A percentile compares a stretch with the other conserved stretches of the same genome.
Evolutionary conservation across 1,140 invertebrate species (phyloP).

Genomic region (Drosophila mayri): DNA sequence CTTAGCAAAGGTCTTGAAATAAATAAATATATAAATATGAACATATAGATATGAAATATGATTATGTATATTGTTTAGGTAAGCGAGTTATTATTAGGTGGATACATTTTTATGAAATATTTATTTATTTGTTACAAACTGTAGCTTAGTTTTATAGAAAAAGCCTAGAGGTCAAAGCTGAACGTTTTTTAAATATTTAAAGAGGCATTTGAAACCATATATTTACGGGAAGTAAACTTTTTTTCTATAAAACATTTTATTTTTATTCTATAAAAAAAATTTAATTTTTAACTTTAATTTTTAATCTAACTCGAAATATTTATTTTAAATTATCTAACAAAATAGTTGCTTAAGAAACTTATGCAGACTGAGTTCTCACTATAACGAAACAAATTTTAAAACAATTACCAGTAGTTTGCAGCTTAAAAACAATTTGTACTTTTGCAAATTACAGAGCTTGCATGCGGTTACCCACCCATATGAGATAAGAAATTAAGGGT

Average conservation of each 20-base stretch:
- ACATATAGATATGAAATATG: no score
- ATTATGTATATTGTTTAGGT: neutral
- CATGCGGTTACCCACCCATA: conserved; percentile 3
- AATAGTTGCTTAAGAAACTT: neutral
- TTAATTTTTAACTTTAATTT: no score
- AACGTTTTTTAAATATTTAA: no score
- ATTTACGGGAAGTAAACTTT: no score
- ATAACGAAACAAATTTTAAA: conserved; percentile 2
- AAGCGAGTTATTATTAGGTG: neutral
- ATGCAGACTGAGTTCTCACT: neutral
- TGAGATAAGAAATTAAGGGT: conserved; percentile 1
- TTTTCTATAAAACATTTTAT: no score
- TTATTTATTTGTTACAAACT: neutral
- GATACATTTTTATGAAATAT: neutral
- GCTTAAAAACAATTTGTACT: conserved; percentile 4
- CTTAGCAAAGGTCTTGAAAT: neutral
- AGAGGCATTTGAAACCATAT: no score
- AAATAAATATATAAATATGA: neutral
- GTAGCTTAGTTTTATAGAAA: neutral
- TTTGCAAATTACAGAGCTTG: conserved; percentile 15
- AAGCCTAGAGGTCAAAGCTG: no score
- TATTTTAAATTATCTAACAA: no score
- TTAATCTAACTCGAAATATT: no score
- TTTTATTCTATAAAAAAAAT: no score
- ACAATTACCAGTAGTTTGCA: conserved; percentile 8